A percentile compares a stretch with the other conserved stretches of the same genome.
These are phyloP conservation scores for Lypha dubia DNA, from an alignment of 2,888 invertebrate genomes.

Conservation along the genomic window DNA sequence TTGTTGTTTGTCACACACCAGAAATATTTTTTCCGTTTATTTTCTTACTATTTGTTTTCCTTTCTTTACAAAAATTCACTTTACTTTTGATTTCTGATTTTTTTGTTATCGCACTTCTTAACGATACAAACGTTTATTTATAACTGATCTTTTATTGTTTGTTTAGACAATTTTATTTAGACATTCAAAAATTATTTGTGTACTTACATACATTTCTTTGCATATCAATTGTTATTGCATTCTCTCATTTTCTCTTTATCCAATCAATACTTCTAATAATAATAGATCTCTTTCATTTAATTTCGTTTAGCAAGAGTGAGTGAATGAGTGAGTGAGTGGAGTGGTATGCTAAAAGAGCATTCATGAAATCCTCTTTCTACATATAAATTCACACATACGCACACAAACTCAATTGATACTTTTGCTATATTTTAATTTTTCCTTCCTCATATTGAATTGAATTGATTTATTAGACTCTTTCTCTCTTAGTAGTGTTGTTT, in stretches of 20 bases:
- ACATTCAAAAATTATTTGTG: not conserved
- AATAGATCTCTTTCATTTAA: constrained; percentile 35
- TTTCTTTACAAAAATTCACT: constrained; percentile 17
- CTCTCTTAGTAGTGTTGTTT: constrained; percentile 24
- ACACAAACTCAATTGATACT: not conserved
- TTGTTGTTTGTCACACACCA: constrained; percentile 7
- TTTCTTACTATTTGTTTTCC: constrained; percentile 9
- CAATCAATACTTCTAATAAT: constrained; percentile 9
- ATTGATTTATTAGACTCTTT: constrained; percentile 15
- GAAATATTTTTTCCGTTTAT: not conserved
- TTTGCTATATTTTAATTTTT: not conserved
- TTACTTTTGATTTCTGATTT: constrained; percentile 32
- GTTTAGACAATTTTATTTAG: constrained; percentile 34
- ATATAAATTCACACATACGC: not conserved
- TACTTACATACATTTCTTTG: constrained; percentile 41
- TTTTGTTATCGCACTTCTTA: constrained; percentile 50
- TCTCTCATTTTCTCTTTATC: constrained; percentile 29
- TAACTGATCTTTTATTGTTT: constrained; percentile 64
- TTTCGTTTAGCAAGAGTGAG: too few species aligned
- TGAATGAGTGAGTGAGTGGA: too few species aligned
- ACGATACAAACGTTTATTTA: constrained; percentile 67
- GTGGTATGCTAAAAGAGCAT: not conserved
- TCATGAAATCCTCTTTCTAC: constrained; percentile 18
- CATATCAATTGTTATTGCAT: constrained; percentile 16
- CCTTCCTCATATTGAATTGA: constrained; percentile 31